Evolutionary conservation across 2,888 invertebrate species (phyloP), one percentile per base, ranked within the genome.

Genomic region (Nezara viridula): DNA sequence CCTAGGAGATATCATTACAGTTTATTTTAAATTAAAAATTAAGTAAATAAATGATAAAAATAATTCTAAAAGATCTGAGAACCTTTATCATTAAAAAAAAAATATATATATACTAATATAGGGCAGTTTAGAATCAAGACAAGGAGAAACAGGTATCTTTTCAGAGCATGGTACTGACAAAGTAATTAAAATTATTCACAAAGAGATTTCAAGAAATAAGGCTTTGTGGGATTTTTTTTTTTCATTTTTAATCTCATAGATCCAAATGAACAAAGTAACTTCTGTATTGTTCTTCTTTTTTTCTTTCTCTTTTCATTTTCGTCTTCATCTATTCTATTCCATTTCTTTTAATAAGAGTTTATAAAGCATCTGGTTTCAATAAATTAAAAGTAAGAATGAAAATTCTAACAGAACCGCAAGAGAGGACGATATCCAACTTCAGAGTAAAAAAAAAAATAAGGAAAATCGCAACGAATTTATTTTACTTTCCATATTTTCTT

Each of bases 181-280:
- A 81, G 24, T 81, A 81, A 81, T 81, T 81, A 81, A 81, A 81
- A 81, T 40, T 44, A 81, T 81, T 81, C 44, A 47, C 21, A 40
- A 81, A 81, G 44, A 81, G n/a, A 81, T 10, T 24, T 40, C 40
- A 44, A 12, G 40, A n/a, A 0, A 44, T 81, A 81, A 81, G 44
- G 37, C 40, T 40, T 77, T 40, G 40, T 77, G 14, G 37, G 21
- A 19, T 6, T 32, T 7, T 10, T 10, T 7, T 5, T 10, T 44
- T 10, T 44, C 44, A n/a, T n/a, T n/a, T n/a, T 16, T 40, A 12
- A 2, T n/a, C 44, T n/a, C 32, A 19, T 12, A 81, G 32, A 10
- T 47, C 10, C n/a, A n/a, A 81, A 81, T 44, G 81, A 47, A 81
- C 81, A 81, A 81, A 81, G 44, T 73, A 81, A 47, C 81, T n/a